A percentile compares a stretch with the other conserved stretches of the same genome.
These are phyloP conservation scores for Aurelia coerulea DNA, from an alignment of 30 jellyfish, hydroid and myxozoan species.

Conservation along the genomic window DNA sequence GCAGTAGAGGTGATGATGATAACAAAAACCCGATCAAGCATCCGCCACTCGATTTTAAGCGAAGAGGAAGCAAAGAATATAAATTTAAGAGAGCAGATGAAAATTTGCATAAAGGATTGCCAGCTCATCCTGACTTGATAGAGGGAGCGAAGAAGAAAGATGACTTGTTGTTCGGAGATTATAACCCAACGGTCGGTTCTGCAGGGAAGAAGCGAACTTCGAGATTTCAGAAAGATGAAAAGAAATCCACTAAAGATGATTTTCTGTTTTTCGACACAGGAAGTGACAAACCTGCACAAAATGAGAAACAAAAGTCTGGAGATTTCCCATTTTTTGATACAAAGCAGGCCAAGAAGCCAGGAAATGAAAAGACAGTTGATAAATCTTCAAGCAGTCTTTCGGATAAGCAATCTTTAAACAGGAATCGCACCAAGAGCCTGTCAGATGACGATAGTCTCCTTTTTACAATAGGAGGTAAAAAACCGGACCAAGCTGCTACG, in stretches of 20 bases:
- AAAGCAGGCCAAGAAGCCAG: slow-evolving; percentile 12
- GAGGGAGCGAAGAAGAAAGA: slow-evolving; percentile 7
- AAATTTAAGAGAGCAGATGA: slow-evolving; percentile 58
- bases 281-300: not conserved
- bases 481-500: not conserved
- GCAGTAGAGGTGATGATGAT: slow-evolving; percentile 40
- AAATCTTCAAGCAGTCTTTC: too few species aligned
- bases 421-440: slow-evolving; percentile 39
- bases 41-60: slow-evolving; percentile 71
- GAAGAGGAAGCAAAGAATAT: slow-evolving; percentile 65
- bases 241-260: slow-evolving; percentile 19
- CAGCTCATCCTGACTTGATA: slow-evolving; percentile 62
- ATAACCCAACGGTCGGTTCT: slow-evolving; percentile 46
- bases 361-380: not conserved
- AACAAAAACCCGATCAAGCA: slow-evolving; percentile 35
- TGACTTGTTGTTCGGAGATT: slow-evolving; percentile 40
- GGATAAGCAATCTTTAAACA: too few species aligned
- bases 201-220: slow-evolving; percentile 54
- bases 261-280: slow-evolving; percentile 34
- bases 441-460: slow-evolving; percentile 23
- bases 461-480: slow-evolving; percentile 12
- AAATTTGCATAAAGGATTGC: slow-evolving; percentile 80
- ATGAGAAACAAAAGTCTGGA: not conserved
- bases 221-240: slow-evolving; percentile 1
- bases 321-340: slow-evolving; percentile 26